phyloP scores from a whole-genome alignment of 2,113 vertebrate genomes.

The Sinocyclocheilus rhinocerous region DNA sequence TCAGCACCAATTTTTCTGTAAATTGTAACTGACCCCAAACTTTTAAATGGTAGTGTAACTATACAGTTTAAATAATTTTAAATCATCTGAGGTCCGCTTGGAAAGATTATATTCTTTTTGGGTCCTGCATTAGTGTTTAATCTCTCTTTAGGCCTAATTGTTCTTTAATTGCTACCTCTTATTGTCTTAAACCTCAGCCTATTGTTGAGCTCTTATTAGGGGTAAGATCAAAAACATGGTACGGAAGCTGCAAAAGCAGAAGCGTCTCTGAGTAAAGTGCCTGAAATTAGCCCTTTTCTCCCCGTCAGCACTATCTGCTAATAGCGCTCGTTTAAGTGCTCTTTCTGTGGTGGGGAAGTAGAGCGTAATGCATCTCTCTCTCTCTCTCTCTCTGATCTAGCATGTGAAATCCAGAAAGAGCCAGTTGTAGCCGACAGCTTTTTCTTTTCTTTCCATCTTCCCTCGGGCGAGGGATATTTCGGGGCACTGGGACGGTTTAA shows the following conservation, averaged over 20 bases:
- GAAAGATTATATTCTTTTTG: background rate
- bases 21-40: too few relatives aligned
- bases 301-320: background rate
- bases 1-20: too few relatives aligned
- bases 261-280: background rate
- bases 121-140: slow-evolving; percentile 31
- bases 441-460: slow-evolving; percentile 37
- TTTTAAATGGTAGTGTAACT: too few relatives aligned
- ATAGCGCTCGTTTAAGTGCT: background rate
- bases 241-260: background rate
- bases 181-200: background rate
- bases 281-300: background rate
- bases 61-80: too few relatives aligned
- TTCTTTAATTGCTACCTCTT: background rate
- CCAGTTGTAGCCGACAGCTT: slow-evolving; percentile 21
- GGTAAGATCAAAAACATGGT: background rate
- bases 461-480: slow-evolving; percentile 52
- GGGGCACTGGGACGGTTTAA: slow-evolving; percentile 48
- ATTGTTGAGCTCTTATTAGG: background rate
- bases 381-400: background rate
- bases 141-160: slow-evolving; percentile 26
- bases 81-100: background rate
- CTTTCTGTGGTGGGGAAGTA: slow-evolving; percentile 44
- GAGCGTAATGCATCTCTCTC: slow-evolving; percentile 50
- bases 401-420: slow-evolving; percentile 47